Evolutionary conservation across 1,140 invertebrate genomes (phyloP).

Genomic region (Drosophila willistoni): DNA sequence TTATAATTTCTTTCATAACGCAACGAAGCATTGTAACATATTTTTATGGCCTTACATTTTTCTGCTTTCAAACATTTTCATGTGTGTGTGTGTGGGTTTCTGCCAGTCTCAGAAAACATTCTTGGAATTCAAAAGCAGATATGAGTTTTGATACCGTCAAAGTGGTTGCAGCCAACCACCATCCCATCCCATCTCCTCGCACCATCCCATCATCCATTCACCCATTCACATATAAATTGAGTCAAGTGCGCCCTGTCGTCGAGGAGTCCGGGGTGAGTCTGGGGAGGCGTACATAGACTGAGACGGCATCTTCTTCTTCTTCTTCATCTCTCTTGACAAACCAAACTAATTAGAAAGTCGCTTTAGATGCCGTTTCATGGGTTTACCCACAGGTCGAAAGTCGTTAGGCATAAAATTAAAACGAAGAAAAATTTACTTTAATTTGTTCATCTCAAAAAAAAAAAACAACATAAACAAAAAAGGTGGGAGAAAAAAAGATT

Average conservation of each 20-base stretch:
- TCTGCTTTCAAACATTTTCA: conserved; percentile 63
- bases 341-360: conserved; percentile 81
- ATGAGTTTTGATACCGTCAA: conserved; percentile 71
- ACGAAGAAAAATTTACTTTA: conserved; percentile 6
- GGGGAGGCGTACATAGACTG: too few relatives aligned
- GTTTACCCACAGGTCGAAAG: conserved; percentile 56
- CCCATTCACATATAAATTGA: conserved; percentile 58
- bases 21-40: conserved; percentile 78
- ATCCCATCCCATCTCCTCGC: not conserved
- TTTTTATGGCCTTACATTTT: conserved; percentile 78
- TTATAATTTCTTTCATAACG: conserved; percentile 80
- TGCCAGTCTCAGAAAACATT: conserved; percentile 50
- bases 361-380: conserved; percentile 59
- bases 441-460: not conserved
- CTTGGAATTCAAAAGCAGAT: conserved; percentile 74
- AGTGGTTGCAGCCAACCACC: conserved; percentile 49
- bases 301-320: conserved; percentile 26
- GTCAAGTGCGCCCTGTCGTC: conserved; percentile 66
- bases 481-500: conserved; percentile 14
- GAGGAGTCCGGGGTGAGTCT: conserved; percentile 3
- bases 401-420: conserved; percentile 76
- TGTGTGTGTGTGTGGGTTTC: conserved; percentile 36
- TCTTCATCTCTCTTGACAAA: conserved; percentile 61
- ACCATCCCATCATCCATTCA: not conserved
- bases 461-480: not conserved